Evolutionary conservation across 2,797 vertebrate species (phyloP).

Genomic region (Trachops cirrhosus): DNA sequence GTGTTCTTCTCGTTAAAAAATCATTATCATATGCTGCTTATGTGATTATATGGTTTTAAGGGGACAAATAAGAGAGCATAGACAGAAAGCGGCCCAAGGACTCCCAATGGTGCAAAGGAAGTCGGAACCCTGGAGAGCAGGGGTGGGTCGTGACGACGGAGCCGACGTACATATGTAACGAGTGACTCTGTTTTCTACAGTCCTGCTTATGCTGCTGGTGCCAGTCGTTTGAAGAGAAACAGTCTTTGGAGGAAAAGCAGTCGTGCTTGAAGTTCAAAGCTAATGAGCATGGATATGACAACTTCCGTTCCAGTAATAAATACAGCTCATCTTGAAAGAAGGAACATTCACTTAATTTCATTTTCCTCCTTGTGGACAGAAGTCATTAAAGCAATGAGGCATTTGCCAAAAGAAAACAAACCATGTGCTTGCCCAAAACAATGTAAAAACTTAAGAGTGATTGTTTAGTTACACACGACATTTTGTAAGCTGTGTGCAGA

Average conservation of each 20-base stretch:
- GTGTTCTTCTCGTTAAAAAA: background rate
- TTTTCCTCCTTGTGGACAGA: conserved; percentile 66
- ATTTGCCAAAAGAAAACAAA: conserved; percentile 53
- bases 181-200: conserved; percentile 82
- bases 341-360: conserved; percentile 41
- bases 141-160: background rate
- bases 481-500: conserved; percentile 42
- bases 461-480: conserved; percentile 40
- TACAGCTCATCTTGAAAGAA: conserved; percentile 89
- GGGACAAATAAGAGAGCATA: background rate
- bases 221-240: conserved; percentile 86
- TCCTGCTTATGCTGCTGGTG: conserved; percentile 92
- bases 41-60: background rate
- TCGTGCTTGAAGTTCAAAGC: conserved; percentile 93
- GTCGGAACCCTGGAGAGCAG: background rate
- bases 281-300: conserved; percentile 91
- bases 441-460: conserved; percentile 13
- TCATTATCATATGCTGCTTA: background rate
- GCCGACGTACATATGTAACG: conserved; percentile 30
- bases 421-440: conserved; percentile 68
- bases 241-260: conserved; percentile 88
- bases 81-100: background rate
- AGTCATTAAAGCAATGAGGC: conserved; percentile 55
- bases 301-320: conserved; percentile 93
- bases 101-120: background rate